Conservation (phyloP, 2,113 vertebrate species). For the Oxyruncus cristatus region DNA sequence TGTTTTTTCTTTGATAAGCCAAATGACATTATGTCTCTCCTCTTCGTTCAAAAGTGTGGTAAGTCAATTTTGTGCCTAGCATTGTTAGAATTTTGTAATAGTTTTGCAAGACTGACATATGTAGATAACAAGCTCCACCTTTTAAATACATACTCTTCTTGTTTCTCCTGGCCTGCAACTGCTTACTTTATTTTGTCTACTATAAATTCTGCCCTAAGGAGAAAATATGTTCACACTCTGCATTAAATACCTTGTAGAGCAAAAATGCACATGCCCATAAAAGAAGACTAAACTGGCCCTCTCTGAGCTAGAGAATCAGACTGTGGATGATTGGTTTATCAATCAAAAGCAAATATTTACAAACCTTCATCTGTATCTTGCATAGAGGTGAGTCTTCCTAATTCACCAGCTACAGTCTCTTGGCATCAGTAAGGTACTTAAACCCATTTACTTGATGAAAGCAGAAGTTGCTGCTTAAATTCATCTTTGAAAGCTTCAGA, state of each 20-base stretch:
- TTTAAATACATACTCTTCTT: background rate
- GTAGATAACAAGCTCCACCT: background rate
- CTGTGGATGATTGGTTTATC: background rate
- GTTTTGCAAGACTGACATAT: background rate
- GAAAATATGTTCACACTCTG: background rate
- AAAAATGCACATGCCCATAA: background rate
- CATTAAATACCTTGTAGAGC: background rate
- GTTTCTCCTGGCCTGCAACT: constrained; percentile 9
- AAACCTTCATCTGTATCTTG: constrained; percentile 47
- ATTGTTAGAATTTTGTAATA: constrained; percentile 12
- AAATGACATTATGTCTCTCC: background rate
- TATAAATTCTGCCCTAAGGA: background rate
- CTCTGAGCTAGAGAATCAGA: background rate
- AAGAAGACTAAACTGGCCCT: background rate
- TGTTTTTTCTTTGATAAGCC: constrained; percentile 41
- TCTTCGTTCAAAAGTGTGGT: background rate
- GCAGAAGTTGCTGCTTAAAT: constrained; percentile 31
- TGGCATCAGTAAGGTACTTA: constrained; percentile 55
- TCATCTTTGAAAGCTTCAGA: constrained; percentile 45
- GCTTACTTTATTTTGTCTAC: background rate
- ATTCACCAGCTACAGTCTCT: constrained; percentile 35
- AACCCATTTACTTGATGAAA: constrained; percentile 41
- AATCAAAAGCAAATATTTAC: constrained; percentile 26
- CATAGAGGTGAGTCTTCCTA: constrained; percentile 35
- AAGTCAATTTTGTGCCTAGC: background rate